Conservation (phyloP, 2,888 invertebrate genomes). For the Phortica magna region DNA sequence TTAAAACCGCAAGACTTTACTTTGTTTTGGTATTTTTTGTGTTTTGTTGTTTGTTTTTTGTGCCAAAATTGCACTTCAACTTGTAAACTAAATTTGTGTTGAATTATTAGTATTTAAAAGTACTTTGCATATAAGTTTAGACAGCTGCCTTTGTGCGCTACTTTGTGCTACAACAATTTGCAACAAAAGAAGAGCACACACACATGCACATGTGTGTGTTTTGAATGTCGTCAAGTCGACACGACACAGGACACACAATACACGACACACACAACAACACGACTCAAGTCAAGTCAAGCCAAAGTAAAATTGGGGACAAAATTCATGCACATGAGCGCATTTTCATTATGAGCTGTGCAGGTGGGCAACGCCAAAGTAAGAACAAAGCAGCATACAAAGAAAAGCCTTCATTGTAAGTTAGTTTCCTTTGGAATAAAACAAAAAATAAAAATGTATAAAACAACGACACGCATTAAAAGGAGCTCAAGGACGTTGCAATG, state of each 20-base stretch:
- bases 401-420: conserved; percentile 15
- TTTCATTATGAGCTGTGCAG: conserved; percentile 22
- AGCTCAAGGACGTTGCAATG: conserved; percentile 24
- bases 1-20: neutral
- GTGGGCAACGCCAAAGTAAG: neutral
- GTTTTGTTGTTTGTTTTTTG: no score
- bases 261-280: no score
- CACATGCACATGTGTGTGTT: no score
- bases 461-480: conserved; percentile 11
- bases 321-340: conserved; percentile 26
- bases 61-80: neutral
- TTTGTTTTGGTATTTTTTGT: neutral
- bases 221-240: no score
- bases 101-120: neutral
- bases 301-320: conserved; percentile 30
- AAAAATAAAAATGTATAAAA: neutral
- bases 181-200: no score
- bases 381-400: neutral
- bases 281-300: conserved; percentile 15
- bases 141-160: conserved; percentile 45
- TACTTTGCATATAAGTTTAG: conserved; percentile 21
- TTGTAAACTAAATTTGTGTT: neutral
- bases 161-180: neutral
- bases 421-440: conserved; percentile 2
- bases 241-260: neutral